phyloP scores from a whole-genome alignment of 1,140 invertebrate genomes.

The Lethocerus indicus region DNA sequence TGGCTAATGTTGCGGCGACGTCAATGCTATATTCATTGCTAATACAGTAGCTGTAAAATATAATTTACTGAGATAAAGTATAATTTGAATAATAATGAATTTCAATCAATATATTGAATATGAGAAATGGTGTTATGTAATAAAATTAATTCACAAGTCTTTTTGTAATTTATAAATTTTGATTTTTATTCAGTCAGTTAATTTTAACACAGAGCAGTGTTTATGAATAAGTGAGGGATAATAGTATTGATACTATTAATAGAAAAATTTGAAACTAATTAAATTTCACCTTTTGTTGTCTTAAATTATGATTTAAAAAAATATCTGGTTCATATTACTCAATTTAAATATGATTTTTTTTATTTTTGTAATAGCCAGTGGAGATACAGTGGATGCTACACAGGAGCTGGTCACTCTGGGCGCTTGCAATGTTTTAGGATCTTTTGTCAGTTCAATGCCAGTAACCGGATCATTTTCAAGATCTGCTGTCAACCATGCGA shows the following conservation, averaged over 20 bases:
- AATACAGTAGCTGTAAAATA: too few relatives aligned
- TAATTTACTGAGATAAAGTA: too few relatives aligned
- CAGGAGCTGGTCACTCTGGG: slow-evolving; percentile 74
- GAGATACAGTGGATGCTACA: slow-evolving; percentile 60
- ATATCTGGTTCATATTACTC: background rate
- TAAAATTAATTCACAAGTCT: too few relatives aligned
- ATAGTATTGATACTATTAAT: background rate
- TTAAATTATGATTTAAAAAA: background rate
- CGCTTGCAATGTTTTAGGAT: slow-evolving; percentile 72
- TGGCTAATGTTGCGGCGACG: too few relatives aligned
- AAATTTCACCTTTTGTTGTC: background rate
- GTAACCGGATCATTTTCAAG: slow-evolving; percentile 82
- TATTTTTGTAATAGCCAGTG: slow-evolving; percentile 32
- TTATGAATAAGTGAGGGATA: too few relatives aligned
- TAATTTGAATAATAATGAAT: too few relatives aligned
- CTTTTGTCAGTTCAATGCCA: slow-evolving; percentile 80
- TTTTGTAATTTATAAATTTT: too few relatives aligned
- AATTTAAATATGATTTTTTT: slow-evolving; percentile 1
- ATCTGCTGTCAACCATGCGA: slow-evolving; percentile 85
- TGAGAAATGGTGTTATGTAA: too few relatives aligned
- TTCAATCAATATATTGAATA: too few relatives aligned
- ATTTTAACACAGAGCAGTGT: too few relatives aligned
- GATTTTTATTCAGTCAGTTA: too few relatives aligned
- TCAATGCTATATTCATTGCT: too few relatives aligned
- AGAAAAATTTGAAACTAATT: background rate